Base-by-base conservation (phyloP, 2,888 invertebrate species). In the Latheticus oryzae region DNA sequence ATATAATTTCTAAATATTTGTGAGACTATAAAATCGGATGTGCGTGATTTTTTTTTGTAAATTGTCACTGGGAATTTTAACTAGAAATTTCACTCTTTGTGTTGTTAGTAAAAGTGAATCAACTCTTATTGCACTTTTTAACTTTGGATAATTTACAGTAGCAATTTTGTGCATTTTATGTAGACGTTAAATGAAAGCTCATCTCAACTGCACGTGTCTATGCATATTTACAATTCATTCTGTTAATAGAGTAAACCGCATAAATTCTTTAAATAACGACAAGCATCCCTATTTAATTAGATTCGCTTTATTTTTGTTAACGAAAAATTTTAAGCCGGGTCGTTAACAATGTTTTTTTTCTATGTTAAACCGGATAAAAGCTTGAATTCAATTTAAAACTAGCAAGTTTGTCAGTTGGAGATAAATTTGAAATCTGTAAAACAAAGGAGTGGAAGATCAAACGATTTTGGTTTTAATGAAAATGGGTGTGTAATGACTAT, bases 341-440 rank as follows among this genome's bases (percentile, higher is more conserved):
- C 50, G 50, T 50, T 50, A 50, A 50, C 50, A 48, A 16, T 23
- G 15, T 24, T 35, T 35, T 47, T 24, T 30, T 24, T 42, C 15
- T 28, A 28, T 19, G 3, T 19, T 9, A 1, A 28, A 28, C 9
- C 5, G 12, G 11, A 28, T 8, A 26, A 28, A 42, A 11, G 7
- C 1, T 13, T n/a, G 21, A 40, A 26, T 15, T 26, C 40, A 24
- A 40, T 40, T 40, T 24, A 24, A 40, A 24, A 40, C 26, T 33
- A 12, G 35, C 8, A 28, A 35, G 32, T 45, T n/a, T 5, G 17
- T 12, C 33, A 8, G 11, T 5, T 30, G 8, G n/a, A 17, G 35
- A 35, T 35, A 13, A 15, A 12, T 16, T 13, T 35, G 16, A 35
- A 35, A 15, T 33, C 21, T 33, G 30, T 12, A 19, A 26, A 48